Evolutionary conservation across 2,888 invertebrate genomes (phyloP), one percentile per base, ranked within the genome.

Genomic region (Endomychus coccineus): DNA sequence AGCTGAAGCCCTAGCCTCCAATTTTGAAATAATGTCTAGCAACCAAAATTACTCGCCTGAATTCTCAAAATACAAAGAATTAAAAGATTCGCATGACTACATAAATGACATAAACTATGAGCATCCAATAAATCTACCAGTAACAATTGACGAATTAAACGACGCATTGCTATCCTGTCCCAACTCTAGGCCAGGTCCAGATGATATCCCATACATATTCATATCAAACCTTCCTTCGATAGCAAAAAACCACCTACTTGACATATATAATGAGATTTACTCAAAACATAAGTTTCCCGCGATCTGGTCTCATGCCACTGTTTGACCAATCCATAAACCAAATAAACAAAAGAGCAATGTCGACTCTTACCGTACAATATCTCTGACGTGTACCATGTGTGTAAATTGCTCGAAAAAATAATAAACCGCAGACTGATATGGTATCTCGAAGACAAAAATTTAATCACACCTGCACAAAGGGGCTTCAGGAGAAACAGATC

Each of bases 391-490:
- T 9, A 31, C 16, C 11, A 36, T 36, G 27, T 27, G n/a, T n/a
- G 27, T 13, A 35, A 35, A 35, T 3, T 34, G 5, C 5, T 27
- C 6, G 34, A 34, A 27, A 34, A 17, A 9, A 30, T 36, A 1
- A 9, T 36, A n/a, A 27, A 25, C 14, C 12, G 14, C 2, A 16
- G 35, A 10, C 10, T 28, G 5, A 12, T 28, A 7, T 35, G 35
- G 35, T 27, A 28, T 19, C 16, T 35, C 3, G n/a, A n/a, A n/a
- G 16, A 35, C n/a, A n/a, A n/a, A n/a, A n/a, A n/a, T n/a, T n/a
- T n/a, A n/a, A n/a, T n/a, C n/a, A n/a, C n/a, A n/a, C n/a, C n/a
- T n/a, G n/a, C n/a, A n/a, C n/a, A n/a, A n/a, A n/a, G n/a, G n/a
- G n/a, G n/a, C n/a, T n/a, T n/a, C n/a, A n/a, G n/a, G n/a, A n/a